phyloP scores from a whole-genome alignment of 2,797 vertebrate genomes.

The Muscicapa striata region DNA sequence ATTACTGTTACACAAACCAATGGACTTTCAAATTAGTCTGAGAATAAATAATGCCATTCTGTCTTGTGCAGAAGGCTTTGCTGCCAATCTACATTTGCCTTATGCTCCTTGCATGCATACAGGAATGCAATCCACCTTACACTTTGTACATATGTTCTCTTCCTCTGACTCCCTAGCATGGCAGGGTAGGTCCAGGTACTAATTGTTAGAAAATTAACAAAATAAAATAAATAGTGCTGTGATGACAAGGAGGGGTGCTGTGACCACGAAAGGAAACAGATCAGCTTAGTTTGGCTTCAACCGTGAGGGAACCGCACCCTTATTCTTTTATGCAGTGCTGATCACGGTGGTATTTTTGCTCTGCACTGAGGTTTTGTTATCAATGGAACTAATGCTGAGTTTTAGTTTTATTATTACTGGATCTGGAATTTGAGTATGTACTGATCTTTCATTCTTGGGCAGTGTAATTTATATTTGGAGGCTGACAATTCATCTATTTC shows the following conservation, averaged over 20 bases:
- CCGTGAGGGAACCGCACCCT: constrained; percentile 12
- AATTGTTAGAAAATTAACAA: not conserved
- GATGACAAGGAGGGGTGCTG: not conserved
- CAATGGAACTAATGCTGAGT: constrained; percentile 15
- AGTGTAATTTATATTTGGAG: constrained; percentile 41
- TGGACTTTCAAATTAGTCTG: not conserved
- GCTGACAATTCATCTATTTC: constrained; percentile 22
- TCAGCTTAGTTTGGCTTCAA: constrained; percentile 40
- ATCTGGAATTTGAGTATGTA: not conserved
- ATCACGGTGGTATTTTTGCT: not conserved
- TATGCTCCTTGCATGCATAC: not conserved
- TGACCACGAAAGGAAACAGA: not conserved
- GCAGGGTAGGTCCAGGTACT: not conserved
- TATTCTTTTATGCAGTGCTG: not conserved
- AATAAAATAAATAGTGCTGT: constrained; percentile 13
- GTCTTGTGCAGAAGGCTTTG: not conserved
- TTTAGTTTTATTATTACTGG: constrained; percentile 42
- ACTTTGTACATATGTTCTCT: not conserved
- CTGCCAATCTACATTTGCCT: not conserved
- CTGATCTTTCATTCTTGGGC: constrained; percentile 4
- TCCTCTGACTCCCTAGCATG: not conserved
- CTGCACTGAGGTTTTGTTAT: not conserved
- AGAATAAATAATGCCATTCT: not conserved
- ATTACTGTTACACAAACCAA: not conserved
- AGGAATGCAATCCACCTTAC: not conserved